These are phyloP conservation scores for Venustaconcha ellipsiformis DNA, from an alignment of 1,140 invertebrate species.

Conservation along the genomic window DNA sequence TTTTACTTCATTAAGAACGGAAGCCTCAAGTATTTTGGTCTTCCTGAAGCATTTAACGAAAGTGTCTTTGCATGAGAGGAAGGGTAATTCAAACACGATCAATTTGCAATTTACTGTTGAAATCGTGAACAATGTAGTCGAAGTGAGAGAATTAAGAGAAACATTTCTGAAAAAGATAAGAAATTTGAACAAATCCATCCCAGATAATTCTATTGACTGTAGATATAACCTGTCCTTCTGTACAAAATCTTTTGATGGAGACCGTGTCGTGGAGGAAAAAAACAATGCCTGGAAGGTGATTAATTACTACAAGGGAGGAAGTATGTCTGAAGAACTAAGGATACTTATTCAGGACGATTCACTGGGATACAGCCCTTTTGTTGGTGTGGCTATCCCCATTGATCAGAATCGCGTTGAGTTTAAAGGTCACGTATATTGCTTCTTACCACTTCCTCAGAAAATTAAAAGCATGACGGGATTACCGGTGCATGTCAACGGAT, in stretches of 20 bases:
- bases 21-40: conserved; percentile 27
- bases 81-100: neutral
- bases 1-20: conserved; percentile 30
- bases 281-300: conserved; percentile 29
- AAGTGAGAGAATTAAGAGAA: too few species aligned
- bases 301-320: conserved; percentile 31
- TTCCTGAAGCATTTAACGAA: conserved; percentile 35
- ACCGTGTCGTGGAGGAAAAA: too few species aligned
- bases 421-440: conserved; percentile 60
- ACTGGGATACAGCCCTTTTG: conserved; percentile 50
- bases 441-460: conserved; percentile 57
- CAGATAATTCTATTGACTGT: too few species aligned
- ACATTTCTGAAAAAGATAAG: too few species aligned
- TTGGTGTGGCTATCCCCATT: conserved; percentile 48
- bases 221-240: too few species aligned
- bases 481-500: conserved; percentile 62
- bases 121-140: too few species aligned
- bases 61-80: neutral
- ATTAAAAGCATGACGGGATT: conserved; percentile 52
- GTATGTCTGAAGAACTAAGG: conserved; percentile 26
- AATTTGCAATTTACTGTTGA: too few species aligned
- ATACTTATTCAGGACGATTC: conserved; percentile 30
- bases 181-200: too few species aligned
- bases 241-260: too few species aligned
- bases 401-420: conserved; percentile 3